A percentile compares a stretch with the other conserved stretches of the same genome.
These are phyloP conservation scores for Ispidina picta DNA, from an alignment of 2,797 vertebrate species.

Conservation along the genomic window DNA sequence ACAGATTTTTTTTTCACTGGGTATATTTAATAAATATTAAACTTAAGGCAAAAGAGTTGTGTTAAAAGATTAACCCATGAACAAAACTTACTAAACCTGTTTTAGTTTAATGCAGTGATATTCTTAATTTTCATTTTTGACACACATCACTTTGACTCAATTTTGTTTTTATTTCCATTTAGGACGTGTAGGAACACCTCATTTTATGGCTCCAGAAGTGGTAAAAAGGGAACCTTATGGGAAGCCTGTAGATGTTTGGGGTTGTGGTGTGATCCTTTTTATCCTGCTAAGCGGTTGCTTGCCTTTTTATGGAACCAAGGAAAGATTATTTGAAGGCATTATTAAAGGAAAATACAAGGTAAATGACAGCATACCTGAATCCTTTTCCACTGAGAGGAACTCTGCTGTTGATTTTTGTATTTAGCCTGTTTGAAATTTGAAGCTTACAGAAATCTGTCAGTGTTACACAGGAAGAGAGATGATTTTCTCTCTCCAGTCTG, in stretches of 20 bases:
- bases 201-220: slow-evolving; percentile 99
- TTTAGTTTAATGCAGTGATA: neutral
- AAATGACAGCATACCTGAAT: slow-evolving; percentile 23
- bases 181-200: slow-evolving; percentile 96
- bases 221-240: slow-evolving; percentile 98
- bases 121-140: slow-evolving; percentile 9
- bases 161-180: slow-evolving; percentile 53
- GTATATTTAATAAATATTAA: neutral
- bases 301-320: slow-evolving; percentile 98
- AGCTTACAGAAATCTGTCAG: neutral
- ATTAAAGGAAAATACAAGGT: slow-evolving; percentile 99
- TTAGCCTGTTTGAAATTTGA: neutral
- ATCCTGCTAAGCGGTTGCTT: slow-evolving; percentile 97
- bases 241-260: slow-evolving; percentile 98
- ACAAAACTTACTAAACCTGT: neutral
- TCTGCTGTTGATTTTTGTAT: slow-evolving; percentile 6
- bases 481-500: neutral
- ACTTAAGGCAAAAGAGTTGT: neutral
- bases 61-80: neutral
- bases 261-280: slow-evolving; percentile 97
- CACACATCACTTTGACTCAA: neutral
- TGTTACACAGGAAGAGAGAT: neutral
- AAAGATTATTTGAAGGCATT: slow-evolving; percentile 96
- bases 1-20: neutral
- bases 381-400: slow-evolving; percentile 6